Evolutionary conservation across 2,797 vertebrate genomes (phyloP).

Genomic region (Poeciliopsis presidionis): DNA sequence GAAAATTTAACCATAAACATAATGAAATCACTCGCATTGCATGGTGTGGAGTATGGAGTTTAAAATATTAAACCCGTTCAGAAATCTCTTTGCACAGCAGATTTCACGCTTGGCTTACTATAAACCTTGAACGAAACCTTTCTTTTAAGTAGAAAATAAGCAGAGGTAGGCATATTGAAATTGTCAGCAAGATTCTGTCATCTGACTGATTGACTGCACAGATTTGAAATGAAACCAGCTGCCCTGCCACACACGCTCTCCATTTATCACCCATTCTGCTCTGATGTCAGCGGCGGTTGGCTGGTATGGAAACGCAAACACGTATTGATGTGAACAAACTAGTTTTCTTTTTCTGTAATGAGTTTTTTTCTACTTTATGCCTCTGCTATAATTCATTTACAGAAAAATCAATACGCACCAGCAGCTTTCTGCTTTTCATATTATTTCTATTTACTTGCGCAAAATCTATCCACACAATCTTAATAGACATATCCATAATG

Average conservation of each 20-base stretch:
- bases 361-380: conserved; percentile 30
- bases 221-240: conserved; percentile 18
- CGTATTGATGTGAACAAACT: conserved; percentile 27
- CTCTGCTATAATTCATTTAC: conserved; percentile 35
- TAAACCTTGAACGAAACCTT: background rate
- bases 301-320: conserved; percentile 19
- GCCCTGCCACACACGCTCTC: background rate
- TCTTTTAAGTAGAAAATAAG: background rate
- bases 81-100: background rate
- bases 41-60: background rate
- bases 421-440: conserved; percentile 24
- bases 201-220: background rate
- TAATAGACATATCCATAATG: conserved; percentile 45
- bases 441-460: conserved; percentile 45
- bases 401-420: conserved; percentile 40
- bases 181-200: conserved; percentile 1
- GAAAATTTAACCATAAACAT: background rate
- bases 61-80: background rate
- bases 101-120: background rate
- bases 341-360: conserved; percentile 30
- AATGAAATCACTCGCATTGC: background rate
- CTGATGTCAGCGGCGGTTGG: conserved; percentile 15
- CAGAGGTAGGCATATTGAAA: background rate
- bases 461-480: conserved; percentile 34
- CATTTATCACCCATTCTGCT: conserved; percentile 26